These are phyloP conservation scores for Diadegma fenestrale DNA, from an alignment of 2,888 invertebrate species.

Conservation along the genomic window DNA sequence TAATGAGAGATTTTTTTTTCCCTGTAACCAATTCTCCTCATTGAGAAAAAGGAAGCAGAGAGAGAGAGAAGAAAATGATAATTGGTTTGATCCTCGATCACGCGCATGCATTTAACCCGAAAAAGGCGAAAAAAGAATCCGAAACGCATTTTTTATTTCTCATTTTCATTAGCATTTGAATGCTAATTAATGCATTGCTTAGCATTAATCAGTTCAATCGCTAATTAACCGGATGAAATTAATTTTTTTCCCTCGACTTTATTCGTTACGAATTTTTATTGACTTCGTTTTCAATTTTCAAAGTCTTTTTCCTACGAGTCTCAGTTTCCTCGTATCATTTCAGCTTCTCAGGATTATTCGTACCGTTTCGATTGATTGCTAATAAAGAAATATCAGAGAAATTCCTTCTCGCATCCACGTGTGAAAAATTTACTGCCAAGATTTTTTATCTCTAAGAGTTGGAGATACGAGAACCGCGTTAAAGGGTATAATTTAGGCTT, in stretches of 20 bases:
- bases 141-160: neutral
- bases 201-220: neutral
- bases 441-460: neutral
- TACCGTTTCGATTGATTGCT: neutral
- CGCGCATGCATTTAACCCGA: neutral
- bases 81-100: constrained; percentile 26
- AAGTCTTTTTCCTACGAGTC: neutral
- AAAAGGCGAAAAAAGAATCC: neutral
- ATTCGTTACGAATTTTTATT: neutral
- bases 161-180: neutral
- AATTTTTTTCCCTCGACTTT: neutral
- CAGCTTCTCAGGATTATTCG: neutral
- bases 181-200: neutral
- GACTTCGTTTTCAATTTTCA: neutral
- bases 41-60: neutral
- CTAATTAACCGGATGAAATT: neutral
- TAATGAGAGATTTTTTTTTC: constrained; percentile 25
- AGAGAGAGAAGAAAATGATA: constrained; percentile 22
- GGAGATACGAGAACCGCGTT: neutral
- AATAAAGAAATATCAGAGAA: neutral
- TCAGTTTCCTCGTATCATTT: neutral
- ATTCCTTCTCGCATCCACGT: neutral
- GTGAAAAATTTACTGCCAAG: neutral
- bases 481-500: neutral
- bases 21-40: constrained; percentile 3